Evolutionary conservation across 2,888 invertebrate species (phyloP), one percentile per base, ranked within the genome.

Genomic region (Dolichomitus sp.): DNA sequence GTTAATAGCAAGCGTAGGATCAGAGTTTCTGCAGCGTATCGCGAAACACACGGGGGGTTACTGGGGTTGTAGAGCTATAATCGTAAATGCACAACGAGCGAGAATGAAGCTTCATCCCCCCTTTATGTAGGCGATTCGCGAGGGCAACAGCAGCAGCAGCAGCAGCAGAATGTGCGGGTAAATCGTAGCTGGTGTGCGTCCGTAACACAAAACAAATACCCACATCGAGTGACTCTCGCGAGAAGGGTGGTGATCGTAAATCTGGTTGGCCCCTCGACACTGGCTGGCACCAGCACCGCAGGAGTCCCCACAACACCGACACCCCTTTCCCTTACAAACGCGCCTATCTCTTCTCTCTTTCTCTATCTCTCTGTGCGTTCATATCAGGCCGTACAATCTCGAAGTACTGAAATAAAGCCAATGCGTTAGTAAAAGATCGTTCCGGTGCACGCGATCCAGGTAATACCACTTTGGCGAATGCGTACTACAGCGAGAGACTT

Each of bases 61-160:
- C n/a, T 45, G 9, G 68, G 69, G 69, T 72, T 74, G 76, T 59
- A 74, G 63, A 74, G 85, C 86, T 70, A 88, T 87, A 88, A 88
- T 87, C 89, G 87, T 89, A 87, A 89, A 89, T 85, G 86, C 77
- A 73, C 85, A 84, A 85, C 86, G 85, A 83, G 72, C 80, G 78
- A 54, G 76, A 78, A 81, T 81, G 76, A 57, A 81, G 66, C 61
- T 77, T 42, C 27, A 40, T 30, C 52, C 37, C 59, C 48, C 40
- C 59, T 63, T 57, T 40, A 45, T 70, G 33, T 48, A 52, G 61
- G 42, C 63, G 72, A 72, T 50, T 30, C 54, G 37, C 40, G 59
- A 12, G 33, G 37, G 59, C 37, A 33, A 9, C 37, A 37, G 9
- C 37, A 33, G 33, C 33, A 6, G 33, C 33, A 33, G 33, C 33